Evolutionary conservation across 2,113 vertebrate genomes (phyloP), one percentile per base, ranked within the genome.

Genomic region (Crotalus helleri): DNA sequence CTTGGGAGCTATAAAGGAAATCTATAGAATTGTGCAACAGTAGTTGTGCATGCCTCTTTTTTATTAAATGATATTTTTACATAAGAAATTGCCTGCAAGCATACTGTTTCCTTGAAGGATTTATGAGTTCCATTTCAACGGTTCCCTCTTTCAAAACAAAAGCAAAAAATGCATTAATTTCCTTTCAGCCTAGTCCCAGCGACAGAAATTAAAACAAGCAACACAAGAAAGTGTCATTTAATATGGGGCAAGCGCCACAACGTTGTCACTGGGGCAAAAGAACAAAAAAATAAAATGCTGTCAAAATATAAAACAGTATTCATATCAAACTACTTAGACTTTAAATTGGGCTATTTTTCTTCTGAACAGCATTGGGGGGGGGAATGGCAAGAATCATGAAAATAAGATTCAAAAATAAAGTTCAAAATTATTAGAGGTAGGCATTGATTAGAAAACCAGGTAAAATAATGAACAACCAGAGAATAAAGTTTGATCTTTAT

Each of bases 31-130:
- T 86, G 24, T 46, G 33, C 44, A 64, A 51, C 4, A 46, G 59
- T 69, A n/a, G 39, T 49, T 29, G 26, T 53, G 12, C 53, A 89
- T 46, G 61, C 44, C 64, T 69, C 33, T 39, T 49, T 54, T 23
- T 39, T 4, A 58, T 88, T 53, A 13, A 54, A 55, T 10, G 8
- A 61, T 3, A 1, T 24, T 33, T 57, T 39, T 54, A 4, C 10
- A 10, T 9, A 46, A 59, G 2, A 57, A 81, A 39, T 57, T 81
- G 46, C 58, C 64, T 89, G 85, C 5, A 94, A 95, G 92, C 7
- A 46, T 88, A n/a, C 46, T 12, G 61, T 44, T 91, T 94, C 44
- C 46, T 94, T 44, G 13, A 90, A 94, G 92, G 93, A 81, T 21
- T 88, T n/a, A 58, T 13, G 24, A 54, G 46, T 86, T 86, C 46